phyloP scores from a whole-genome alignment of 2,888 invertebrate species.

The Lingula anatina region DNA sequence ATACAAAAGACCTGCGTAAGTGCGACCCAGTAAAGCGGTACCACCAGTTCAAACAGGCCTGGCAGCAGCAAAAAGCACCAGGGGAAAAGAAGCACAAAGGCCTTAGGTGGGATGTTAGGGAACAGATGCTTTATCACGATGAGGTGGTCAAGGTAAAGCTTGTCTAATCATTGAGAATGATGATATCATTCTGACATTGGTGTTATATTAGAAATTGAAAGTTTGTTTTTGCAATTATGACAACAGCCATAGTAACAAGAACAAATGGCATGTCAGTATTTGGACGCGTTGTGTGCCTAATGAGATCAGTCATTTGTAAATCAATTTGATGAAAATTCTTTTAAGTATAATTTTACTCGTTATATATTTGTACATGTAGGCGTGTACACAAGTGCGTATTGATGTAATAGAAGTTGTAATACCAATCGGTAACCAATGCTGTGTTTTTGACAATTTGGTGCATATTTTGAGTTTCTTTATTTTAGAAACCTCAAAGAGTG shows the following conservation, averaged over 20 bases:
- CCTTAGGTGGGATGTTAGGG: constrained; percentile 46
- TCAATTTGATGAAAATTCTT: too few relatives aligned
- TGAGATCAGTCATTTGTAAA: too few relatives aligned
- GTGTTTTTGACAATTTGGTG: neutral
- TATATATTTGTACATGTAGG: too few relatives aligned
- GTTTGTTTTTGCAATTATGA: too few relatives aligned
- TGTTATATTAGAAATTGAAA: neutral
- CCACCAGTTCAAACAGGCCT: constrained; percentile 41
- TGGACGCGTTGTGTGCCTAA: too few relatives aligned
- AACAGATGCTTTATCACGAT: constrained; percentile 47
- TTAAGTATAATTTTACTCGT: too few relatives aligned
- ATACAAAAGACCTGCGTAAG: constrained; percentile 35
- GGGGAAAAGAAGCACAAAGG: constrained; percentile 48
- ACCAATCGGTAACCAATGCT: neutral
- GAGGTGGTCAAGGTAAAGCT: constrained; percentile 38
- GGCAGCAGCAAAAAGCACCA: constrained; percentile 39
- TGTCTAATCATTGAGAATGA: too few relatives aligned
- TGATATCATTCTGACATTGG: neutral
- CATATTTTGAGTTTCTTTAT: neutral
- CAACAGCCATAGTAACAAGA: too few relatives aligned
- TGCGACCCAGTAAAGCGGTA: constrained; percentile 41
- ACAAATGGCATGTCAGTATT: too few relatives aligned
- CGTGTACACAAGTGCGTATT: too few relatives aligned
- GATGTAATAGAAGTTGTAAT: neutral
- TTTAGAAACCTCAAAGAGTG: constrained; percentile 37